Evolutionary conservation across 2,113 vertebrate genomes (phyloP), one percentile per base, ranked within the genome.

Genomic region (Perca schrenkii): DNA sequence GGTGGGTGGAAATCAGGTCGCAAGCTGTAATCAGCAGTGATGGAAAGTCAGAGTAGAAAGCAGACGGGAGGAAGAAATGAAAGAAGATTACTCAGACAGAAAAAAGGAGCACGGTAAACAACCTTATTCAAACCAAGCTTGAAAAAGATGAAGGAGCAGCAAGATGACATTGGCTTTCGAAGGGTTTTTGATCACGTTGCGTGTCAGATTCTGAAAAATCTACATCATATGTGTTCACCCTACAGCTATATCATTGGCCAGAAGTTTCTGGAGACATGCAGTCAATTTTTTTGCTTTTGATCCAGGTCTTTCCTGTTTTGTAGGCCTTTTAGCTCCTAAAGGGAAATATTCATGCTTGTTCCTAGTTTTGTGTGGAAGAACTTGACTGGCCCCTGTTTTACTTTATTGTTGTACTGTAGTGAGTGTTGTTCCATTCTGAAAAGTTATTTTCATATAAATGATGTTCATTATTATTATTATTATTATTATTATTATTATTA

Each of bases 41-140:
- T 74, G 67, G 76, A 77, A 79, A 80, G 72, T 69, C 80, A 80
- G 66, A 63, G 62, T 21, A 63, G 73, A 76, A 28, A 85, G 40
- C 34, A 75, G 67, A 28, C 1, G 52, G 19, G 0, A 28, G 22
- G 17, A 16, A 79, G n/a, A 53, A 67, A 61, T 60, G 22, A 71
- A 71, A 80, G 64, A 19, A 50, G 67, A 84, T 76, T 75, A 80
- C 36, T 79, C 72, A 77, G 71, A 75, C 2, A 28, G 34, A 17
- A 16, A 65, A 62, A 60, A 16, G 21, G 7, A 63, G 0, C n/a
- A 13, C 34, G 36, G 52, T 28, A 74, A 74, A 72, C 21, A 56
- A 36, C n/a, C 15, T 52, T 43, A 52, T 77, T 61, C 34, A 19
- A 52, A 56, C 13, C 6, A 8, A 75, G 17, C 21, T 13, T 4